These are phyloP conservation scores for Oenanthe oenanthe DNA, from an alignment of 2,113 vertebrate genomes.

Conservation along the genomic window DNA sequence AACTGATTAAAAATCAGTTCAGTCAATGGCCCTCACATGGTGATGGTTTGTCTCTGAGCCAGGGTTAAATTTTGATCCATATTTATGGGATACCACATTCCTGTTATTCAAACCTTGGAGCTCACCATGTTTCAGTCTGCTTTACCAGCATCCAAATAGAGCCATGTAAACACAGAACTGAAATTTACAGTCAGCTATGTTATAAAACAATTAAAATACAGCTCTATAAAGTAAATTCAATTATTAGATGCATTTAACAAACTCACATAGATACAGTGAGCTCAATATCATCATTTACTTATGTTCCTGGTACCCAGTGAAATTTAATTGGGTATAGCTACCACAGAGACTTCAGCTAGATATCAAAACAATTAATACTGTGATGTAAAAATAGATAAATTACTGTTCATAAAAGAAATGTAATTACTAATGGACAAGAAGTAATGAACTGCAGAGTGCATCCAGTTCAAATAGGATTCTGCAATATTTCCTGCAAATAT, in stretches of 20 bases:
- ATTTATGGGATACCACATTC: background rate
- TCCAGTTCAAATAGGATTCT: slow-evolving; percentile 26
- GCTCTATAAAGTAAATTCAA: slow-evolving; percentile 13
- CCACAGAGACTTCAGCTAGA: slow-evolving; percentile 34
- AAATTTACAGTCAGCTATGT: background rate
- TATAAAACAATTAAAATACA: slow-evolving; percentile 6
- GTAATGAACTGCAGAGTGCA: slow-evolving; percentile 20
- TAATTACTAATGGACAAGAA: slow-evolving; percentile 56
- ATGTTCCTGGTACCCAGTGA: background rate
- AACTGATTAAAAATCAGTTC: background rate
- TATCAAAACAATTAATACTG: slow-evolving; percentile 56
- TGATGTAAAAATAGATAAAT: slow-evolving; percentile 54
- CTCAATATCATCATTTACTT: slow-evolving; percentile 27
- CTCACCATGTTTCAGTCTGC: background rate
- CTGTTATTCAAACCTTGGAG: background rate
- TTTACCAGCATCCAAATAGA: background rate
- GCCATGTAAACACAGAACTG: background rate
- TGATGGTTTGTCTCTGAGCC: background rate
- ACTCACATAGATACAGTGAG: background rate
- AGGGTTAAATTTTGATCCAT: background rate
- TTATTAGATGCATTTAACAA: background rate
- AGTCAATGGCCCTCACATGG: background rate
- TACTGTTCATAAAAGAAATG: slow-evolving; percentile 57
- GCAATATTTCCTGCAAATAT: slow-evolving; percentile 40
- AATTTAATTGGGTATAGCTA: slow-evolving; percentile 38